These are phyloP conservation scores for Actinemys pallida DNA, from an alignment of 2,113 vertebrate species.

Conservation along the genomic window DNA sequence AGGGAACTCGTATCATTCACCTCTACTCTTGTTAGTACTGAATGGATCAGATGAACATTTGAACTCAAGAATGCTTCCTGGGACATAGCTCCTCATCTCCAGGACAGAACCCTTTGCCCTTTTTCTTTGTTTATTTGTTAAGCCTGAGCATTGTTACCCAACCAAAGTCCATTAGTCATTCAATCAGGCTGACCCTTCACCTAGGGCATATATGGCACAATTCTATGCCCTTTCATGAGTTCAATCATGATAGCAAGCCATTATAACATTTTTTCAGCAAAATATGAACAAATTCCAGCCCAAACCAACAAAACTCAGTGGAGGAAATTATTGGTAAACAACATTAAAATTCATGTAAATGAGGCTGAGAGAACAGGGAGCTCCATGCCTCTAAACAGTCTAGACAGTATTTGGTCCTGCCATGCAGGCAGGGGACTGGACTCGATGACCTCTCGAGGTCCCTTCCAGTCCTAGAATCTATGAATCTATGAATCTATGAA, in stretches of 20 bases:
- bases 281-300: background rate
- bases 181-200: background rate
- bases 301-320: background rate
- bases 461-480: no score
- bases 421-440: no score
- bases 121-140: background rate
- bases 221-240: background rate
- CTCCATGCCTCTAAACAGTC: background rate
- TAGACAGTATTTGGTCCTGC: no score
- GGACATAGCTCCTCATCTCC: background rate
- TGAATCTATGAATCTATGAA: no score
- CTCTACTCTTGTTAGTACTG: accelerated
- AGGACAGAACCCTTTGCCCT: background rate
- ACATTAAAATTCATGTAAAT: background rate
- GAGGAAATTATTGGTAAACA: background rate
- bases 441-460: no score
- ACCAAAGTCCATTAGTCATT: background rate
- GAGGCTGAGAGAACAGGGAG: background rate
- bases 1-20: background rate
- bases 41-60: background rate
- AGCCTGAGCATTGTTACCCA: background rate
- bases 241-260: background rate
- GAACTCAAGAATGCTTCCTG: background rate
- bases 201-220: background rate
- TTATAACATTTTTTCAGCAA: background rate